Evolutionary conservation across 2,888 invertebrate species (phyloP).

Genomic region (Pseudococcus jackbeardsleyi): DNA sequence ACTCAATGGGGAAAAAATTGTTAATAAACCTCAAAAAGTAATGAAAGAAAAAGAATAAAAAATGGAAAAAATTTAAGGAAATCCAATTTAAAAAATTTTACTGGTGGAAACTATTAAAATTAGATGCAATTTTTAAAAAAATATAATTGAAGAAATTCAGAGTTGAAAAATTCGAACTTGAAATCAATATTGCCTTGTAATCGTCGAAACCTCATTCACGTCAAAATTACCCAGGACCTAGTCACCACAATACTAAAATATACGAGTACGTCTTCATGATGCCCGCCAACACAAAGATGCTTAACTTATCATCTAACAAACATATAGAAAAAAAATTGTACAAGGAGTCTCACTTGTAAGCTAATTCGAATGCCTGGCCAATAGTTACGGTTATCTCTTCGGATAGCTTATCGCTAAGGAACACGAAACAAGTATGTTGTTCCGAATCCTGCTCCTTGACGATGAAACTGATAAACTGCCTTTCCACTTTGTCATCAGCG

Average conservation of each 20-base stretch:
- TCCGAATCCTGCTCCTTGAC: conserved; percentile 85
- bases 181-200: no score
- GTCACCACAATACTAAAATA: neutral
- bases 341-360: conserved; percentile 79
- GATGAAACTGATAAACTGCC: conserved; percentile 96
- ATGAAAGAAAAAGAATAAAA: no score
- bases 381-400: conserved; percentile 98
- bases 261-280: neutral
- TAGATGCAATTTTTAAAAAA: no score
- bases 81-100: no score
- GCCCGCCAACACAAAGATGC: neutral
- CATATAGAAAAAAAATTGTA: neutral
- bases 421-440: conserved; percentile 95
- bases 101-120: no score
- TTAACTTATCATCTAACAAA: neutral
- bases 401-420: conserved; percentile 96
- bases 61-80: no score
- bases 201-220: no score
- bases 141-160: no score
- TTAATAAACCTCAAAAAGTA: no score
- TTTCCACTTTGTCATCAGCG: conserved; percentile 98
- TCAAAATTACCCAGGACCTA: no score
- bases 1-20: no score
- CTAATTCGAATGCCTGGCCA: conserved; percentile 98
- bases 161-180: no score